phyloP scores from a whole-genome alignment of 2,888 invertebrate genomes.

The Drosophila multiciliata region DNA sequence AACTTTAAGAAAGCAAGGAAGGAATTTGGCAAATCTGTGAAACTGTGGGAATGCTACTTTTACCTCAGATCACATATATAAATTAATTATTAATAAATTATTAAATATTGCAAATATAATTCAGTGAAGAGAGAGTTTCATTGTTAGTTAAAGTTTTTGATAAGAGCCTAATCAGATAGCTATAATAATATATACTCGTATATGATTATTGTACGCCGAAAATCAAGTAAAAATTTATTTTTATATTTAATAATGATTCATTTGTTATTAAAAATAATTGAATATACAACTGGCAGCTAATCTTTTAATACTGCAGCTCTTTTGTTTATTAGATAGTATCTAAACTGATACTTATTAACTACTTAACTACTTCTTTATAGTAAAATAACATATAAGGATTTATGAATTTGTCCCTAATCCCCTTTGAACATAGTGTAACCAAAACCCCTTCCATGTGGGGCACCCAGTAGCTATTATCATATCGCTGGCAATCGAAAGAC shows the following conservation, averaged over 20 bases:
- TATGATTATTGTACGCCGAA: neutral
- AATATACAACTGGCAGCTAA: neutral
- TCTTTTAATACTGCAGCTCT: neutral
- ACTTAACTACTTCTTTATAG: neutral
- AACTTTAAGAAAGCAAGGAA: neutral
- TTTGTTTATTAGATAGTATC: neutral
- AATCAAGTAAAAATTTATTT: neutral
- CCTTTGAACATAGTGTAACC: neutral
- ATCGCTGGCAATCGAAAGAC: conserved; percentile 9
- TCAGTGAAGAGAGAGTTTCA: no score
- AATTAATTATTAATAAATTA: no score
- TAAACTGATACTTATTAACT: neutral
- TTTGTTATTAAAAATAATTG: neutral
- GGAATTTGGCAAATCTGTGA: neutral
- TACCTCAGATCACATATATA: neutral
- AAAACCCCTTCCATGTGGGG: neutral
- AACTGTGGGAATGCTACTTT: neutral
- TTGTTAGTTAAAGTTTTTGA: neutral
- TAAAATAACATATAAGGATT: neutral
- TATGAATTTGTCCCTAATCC: neutral
- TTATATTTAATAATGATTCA: neutral
- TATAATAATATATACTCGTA: no score
- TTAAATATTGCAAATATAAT: neutral
- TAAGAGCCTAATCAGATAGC: neutral
- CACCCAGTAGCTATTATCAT: conserved; percentile 23